These are phyloP conservation scores for Erpobdella octoculata DNA, from an alignment of 2,888 invertebrate genomes.

Conservation along the genomic window DNA sequence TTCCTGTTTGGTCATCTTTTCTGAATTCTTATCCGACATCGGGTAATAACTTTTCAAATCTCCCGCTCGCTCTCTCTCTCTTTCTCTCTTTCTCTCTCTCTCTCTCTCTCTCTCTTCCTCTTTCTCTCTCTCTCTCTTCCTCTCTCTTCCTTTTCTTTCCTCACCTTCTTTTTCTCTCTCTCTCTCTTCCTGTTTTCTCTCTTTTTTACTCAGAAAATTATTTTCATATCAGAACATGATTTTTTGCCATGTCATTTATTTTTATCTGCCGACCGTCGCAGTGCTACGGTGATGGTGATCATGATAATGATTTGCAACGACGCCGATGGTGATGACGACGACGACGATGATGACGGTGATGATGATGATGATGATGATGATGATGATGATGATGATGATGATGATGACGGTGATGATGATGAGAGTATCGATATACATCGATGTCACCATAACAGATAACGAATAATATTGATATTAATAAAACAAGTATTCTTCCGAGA, in stretches of 20 bases:
- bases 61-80: neutral
- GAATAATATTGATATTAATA: too few species aligned
- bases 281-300: slow-evolving; percentile 16
- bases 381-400: slow-evolving; percentile 20
- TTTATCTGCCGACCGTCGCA: neutral
- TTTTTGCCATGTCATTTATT: neutral
- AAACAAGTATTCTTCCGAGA: too few species aligned
- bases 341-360: slow-evolving; percentile 13
- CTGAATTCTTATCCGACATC: neutral
- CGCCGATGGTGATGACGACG: neutral
- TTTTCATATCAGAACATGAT: neutral
- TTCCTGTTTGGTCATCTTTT: neutral
- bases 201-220: neutral
- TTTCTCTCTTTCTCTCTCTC: neutral
- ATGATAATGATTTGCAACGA: neutral
- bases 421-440: neutral
- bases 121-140: neutral
- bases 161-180: neutral
- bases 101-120: neutral
- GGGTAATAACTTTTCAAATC: neutral
- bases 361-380: slow-evolving; percentile 20
- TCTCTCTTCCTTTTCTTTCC: neutral
- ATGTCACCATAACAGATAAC: too few species aligned
- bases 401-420: too few species aligned
- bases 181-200: too few species aligned